phyloP scores from a whole-genome alignment of 2,888 invertebrate genomes.

The Smittia aterrima region DNA sequence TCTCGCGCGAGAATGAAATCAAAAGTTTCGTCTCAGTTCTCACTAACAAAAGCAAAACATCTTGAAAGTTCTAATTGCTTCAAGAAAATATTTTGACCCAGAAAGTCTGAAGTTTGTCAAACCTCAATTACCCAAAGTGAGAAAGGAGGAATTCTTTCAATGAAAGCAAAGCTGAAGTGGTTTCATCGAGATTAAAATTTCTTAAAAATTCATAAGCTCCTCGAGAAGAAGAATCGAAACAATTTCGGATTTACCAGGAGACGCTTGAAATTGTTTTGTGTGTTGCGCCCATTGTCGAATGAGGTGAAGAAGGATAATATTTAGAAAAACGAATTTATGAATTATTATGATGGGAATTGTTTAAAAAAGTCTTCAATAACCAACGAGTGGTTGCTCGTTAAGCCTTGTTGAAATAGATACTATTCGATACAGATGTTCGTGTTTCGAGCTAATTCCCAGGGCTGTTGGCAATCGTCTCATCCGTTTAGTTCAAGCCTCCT shows the following conservation, averaged over 20 bases:
- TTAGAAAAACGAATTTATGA: not conserved
- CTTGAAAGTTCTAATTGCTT: not conserved
- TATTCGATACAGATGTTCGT: conserved; percentile 20
- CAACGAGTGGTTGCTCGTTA: conserved; percentile 4
- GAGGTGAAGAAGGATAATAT: conserved; percentile 33
- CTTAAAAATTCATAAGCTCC: conserved; percentile 19
- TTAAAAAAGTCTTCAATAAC: not conserved
- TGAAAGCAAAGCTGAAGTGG: conserved; percentile 24
- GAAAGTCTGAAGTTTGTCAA: conserved; percentile 27
- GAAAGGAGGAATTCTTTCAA: not conserved
- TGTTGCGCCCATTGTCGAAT: not conserved
- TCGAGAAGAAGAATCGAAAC: conserved; percentile 3
- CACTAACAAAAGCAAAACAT: not conserved
- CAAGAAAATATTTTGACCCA: conserved; percentile 24
- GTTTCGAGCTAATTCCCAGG: conserved; percentile 23
- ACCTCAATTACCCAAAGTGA: conserved; percentile 9
- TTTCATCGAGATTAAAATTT: conserved; percentile 29
- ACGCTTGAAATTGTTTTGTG: not conserved
- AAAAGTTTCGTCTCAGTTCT: not conserved
- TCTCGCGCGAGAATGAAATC: not conserved
- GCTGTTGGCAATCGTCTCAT: not conserved
- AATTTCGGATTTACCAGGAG: conserved; percentile 17
- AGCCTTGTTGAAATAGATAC: conserved; percentile 26
- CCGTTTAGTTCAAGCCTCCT: not conserved
- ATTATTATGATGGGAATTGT: conserved; percentile 12